Conservation (phyloP, 2,888 invertebrate genomes). For the Eristalis tenax region DNA sequence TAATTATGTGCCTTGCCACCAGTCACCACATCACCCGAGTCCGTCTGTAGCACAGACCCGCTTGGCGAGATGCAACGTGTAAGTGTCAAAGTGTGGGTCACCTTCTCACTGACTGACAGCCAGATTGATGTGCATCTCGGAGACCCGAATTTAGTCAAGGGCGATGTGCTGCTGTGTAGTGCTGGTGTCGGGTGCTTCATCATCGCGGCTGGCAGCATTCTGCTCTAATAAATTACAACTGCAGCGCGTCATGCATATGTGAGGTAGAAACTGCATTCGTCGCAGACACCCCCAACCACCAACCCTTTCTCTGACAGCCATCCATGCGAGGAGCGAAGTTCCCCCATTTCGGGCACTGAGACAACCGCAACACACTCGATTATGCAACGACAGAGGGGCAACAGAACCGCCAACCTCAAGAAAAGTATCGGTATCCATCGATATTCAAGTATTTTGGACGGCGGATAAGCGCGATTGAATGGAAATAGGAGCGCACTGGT, state of each 20-base stretch:
- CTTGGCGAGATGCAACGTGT: not conserved
- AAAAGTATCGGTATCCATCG: not conserved
- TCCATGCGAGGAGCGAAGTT: constrained; percentile 47
- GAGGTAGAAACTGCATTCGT: not conserved
- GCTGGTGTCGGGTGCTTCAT: not conserved
- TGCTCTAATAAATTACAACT: constrained; percentile 50
- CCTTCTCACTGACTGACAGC: not conserved
- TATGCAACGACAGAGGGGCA: not conserved
- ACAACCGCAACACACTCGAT: constrained; percentile 23
- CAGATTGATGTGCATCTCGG: not conserved
- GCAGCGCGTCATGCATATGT: not conserved
- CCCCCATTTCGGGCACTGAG: constrained; percentile 33
- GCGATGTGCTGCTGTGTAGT: not conserved
- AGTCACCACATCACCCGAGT: not conserved
- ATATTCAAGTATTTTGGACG: not conserved
- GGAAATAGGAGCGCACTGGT: constrained; percentile 47
- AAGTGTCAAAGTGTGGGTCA: not conserved
- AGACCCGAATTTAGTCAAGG: constrained; percentile 27
- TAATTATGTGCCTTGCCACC: not conserved
- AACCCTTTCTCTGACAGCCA: not conserved
- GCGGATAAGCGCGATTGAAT: constrained; percentile 26
- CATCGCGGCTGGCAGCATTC: constrained; percentile 8
- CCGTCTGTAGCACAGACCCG: no score
- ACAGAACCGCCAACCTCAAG: not conserved
- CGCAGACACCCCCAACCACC: not conserved